Evolutionary conservation across 2,888 invertebrate species (phyloP).

Genomic region (Amiota communis): DNA sequence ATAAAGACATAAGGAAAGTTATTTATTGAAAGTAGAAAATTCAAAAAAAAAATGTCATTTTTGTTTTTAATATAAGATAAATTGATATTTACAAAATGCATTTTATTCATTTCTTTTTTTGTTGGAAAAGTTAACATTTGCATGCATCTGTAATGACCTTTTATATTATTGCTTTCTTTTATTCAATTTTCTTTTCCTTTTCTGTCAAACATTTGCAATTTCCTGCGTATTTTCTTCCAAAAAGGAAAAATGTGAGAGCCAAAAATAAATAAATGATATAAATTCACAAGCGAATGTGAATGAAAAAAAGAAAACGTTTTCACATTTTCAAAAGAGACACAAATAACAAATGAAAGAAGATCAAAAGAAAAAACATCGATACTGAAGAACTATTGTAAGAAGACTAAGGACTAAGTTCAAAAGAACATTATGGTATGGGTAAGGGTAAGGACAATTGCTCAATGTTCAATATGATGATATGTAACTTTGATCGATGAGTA

Average conservation of each 20-base stretch:
- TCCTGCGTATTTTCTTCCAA: conserved; percentile 36
- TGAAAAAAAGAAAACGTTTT: conserved; percentile 7
- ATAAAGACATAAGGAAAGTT: too few relatives aligned
- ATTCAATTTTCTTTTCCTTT: conserved; percentile 22
- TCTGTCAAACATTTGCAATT: conserved; percentile 45
- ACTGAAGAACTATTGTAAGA: not conserved
- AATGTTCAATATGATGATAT: too few relatives aligned
- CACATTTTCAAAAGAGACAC: not conserved
- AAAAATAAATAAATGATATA: conserved; percentile 42
- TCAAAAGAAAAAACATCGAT: not conserved
- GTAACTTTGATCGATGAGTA: too few relatives aligned
- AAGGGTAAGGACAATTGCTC: too few relatives aligned
- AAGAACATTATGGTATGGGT: too few relatives aligned
- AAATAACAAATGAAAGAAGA: not conserved
- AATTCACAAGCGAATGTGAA: not conserved
- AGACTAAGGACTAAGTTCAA: too few relatives aligned
- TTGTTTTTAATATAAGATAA: too few relatives aligned
- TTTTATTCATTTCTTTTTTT: too few relatives aligned
- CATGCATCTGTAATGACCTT: conserved; percentile 28
- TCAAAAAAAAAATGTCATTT: too few relatives aligned
- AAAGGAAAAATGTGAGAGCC: conserved; percentile 33
- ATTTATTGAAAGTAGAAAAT: too few relatives aligned
- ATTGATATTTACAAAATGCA: too few relatives aligned
- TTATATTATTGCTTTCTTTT: conserved; percentile 9
- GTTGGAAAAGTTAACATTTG: conserved; percentile 38